phyloP scores from a whole-genome alignment of 2,113 vertebrate species.

The Sinocyclocheilus maitianheensis region DNA sequence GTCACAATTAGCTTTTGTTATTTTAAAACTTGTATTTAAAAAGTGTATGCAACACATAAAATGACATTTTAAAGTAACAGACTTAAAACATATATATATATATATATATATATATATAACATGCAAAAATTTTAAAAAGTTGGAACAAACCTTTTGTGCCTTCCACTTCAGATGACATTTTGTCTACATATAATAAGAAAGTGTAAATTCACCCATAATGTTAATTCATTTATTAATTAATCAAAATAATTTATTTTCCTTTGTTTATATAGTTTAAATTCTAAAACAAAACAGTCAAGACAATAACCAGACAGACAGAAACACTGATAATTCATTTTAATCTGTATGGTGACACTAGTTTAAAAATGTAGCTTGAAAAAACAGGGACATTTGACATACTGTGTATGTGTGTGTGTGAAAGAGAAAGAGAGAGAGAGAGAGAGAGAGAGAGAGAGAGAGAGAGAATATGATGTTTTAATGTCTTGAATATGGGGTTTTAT shows the following conservation, averaged over 20 bases:
- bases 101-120: not conserved
- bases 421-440: not conserved
- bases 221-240: not conserved
- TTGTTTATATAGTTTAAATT: not conserved
- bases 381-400: not conserved
- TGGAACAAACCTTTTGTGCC: slow-evolving; percentile 3
- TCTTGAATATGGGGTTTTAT: not conserved
- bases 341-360: not conserved
- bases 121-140: not conserved
- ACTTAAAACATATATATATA: not conserved
- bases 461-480: not conserved
- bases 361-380: not conserved
- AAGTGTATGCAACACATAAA: not conserved
- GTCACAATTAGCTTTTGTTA: not conserved
- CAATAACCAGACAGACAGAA: not conserved
- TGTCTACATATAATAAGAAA: not conserved
- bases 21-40: not conserved
- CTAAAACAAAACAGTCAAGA: not conserved
- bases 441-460: not conserved
- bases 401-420: not conserved
- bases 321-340: not conserved
- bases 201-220: slow-evolving; percentile 3
- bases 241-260: not conserved
- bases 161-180: slow-evolving; percentile 15
- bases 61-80: not conserved